A percentile compares a stretch with the other conserved stretches of the same genome.
These are phyloP conservation scores for Mobula birostris DNA, from an alignment of 2,113 vertebrate genomes.

Conservation along the genomic window DNA sequence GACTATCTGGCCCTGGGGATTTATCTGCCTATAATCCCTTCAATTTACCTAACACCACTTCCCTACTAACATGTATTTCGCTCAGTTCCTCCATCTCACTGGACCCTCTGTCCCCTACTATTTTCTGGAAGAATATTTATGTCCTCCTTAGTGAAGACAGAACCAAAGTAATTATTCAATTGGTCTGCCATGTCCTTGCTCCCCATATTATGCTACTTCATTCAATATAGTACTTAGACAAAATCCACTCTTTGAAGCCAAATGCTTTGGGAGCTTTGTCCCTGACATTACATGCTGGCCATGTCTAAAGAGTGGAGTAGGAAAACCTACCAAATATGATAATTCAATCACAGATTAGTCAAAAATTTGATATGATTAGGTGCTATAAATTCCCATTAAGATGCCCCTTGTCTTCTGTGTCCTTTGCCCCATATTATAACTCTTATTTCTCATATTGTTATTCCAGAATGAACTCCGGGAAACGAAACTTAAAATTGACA, in stretches of 20 bases:
- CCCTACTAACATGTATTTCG: too few species aligned
- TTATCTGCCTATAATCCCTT: too few species aligned
- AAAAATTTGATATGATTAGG: neutral
- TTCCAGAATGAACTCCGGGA: constrained; percentile 60
- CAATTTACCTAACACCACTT: too few species aligned
- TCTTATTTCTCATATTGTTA: constrained; percentile 30
- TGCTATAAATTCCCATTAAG: neutral
- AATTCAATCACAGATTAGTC: too few species aligned
- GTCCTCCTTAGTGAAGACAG: too few species aligned
- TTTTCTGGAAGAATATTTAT: too few species aligned
- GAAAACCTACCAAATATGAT: neutral
- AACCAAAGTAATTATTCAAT: too few species aligned
- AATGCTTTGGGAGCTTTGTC: neutral
- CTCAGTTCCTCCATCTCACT: too few species aligned
- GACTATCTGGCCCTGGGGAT: too few species aligned
- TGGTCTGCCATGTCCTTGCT: too few species aligned
- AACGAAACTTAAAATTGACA: constrained; percentile 53
- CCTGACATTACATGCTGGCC: neutral
- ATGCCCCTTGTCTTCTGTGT: neutral
- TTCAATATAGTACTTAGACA: neutral
- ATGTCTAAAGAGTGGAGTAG: neutral
- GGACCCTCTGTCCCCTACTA: too few species aligned
- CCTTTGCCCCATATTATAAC: neutral
- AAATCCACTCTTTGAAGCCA: neutral
- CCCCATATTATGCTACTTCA: neutral